Percentiles rank a stretch among this genome's conserved stretches.
Conservation (phyloP, 2,888 invertebrate genomes). For the Euclidia mi region DNA sequence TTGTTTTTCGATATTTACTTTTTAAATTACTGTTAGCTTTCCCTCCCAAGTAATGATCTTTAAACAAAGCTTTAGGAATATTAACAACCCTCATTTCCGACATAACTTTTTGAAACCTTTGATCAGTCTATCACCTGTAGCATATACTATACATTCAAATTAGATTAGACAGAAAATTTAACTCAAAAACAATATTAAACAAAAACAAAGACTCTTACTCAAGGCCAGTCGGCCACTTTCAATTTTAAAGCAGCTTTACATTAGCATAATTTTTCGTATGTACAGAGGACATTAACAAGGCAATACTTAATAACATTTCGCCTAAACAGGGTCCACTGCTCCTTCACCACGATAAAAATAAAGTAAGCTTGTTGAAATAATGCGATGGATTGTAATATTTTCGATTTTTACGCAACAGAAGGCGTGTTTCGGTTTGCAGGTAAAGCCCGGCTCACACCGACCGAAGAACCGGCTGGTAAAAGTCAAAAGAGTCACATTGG, state of each 20-base stretch:
- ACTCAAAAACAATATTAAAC: conserved; percentile 28
- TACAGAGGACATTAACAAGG: conserved; percentile 20
- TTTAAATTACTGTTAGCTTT: too few relatives aligned
- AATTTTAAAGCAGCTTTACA: conserved; percentile 55
- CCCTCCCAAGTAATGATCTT: too few relatives aligned
- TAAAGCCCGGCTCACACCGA: conserved; percentile 36
- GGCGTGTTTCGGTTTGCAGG: conserved; percentile 17
- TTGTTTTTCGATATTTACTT: too few relatives aligned
- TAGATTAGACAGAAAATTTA: conserved; percentile 12
- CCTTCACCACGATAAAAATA: not conserved
- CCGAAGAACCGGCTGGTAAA: conserved; percentile 71
- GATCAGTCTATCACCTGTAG: not conserved
- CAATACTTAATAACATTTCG: conserved; percentile 20
- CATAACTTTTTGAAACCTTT: not conserved
- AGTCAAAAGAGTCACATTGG: conserved; percentile 84
- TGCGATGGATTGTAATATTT: conserved; percentile 24
- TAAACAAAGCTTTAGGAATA: too few relatives aligned
- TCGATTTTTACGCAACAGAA: conserved; percentile 12
- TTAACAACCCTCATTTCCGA: too few relatives aligned
- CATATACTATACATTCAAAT: conserved; percentile 31
- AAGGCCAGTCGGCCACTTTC: conserved; percentile 71
- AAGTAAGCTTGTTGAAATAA: conserved; percentile 9
- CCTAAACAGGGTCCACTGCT: conserved; percentile 25
- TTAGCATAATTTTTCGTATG: conserved; percentile 50
- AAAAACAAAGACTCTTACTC: conserved; percentile 62